A percentile compares a stretch with the other conserved stretches of the same genome.
Conservation (phyloP, 2,113 vertebrate species). For the Petaurus breviceps region DNA sequence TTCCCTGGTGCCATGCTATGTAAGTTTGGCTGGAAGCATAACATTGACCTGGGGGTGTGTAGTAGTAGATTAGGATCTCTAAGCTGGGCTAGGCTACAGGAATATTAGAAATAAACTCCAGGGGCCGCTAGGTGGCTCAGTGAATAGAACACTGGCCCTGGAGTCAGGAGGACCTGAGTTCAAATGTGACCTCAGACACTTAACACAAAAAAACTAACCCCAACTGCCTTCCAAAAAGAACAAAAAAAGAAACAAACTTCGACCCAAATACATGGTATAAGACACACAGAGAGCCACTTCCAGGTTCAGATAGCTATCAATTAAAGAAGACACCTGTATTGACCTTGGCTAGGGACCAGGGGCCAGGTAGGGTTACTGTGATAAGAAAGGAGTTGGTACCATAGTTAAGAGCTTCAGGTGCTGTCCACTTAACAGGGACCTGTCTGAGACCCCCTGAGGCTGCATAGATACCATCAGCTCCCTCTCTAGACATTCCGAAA, state of each 20-base stretch:
- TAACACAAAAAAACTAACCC: too few species aligned
- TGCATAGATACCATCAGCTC: slow-evolving; percentile 93
- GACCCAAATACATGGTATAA: background rate
- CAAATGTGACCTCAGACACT: too few species aligned
- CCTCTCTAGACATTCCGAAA: slow-evolving; percentile 98
- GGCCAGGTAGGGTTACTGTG: background rate
- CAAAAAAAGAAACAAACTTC: background rate
- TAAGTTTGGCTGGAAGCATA: background rate
- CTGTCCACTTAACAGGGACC: slow-evolving; percentile 97
- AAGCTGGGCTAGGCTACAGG: background rate
- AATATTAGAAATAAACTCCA: background rate
- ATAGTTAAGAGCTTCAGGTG: slow-evolving; percentile 95
- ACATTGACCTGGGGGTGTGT: background rate
- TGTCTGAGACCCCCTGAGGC: slow-evolving; percentile 92
- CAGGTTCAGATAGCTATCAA: background rate
- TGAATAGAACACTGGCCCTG: too few species aligned
- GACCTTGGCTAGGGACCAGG: background rate
- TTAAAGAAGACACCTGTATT: background rate
- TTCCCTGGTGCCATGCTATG: background rate
- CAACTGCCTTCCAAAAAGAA: too few species aligned
- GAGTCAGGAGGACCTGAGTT: too few species aligned
- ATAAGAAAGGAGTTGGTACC: slow-evolving; percentile 80
- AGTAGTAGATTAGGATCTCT: background rate
- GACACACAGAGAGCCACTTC: background rate
- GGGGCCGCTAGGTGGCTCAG: too few species aligned